Percentiles rank a stretch among this genome's conserved stretches.
These are phyloP conservation scores for Coccyzus lansbergi DNA, from an alignment of 2,797 vertebrate genomes.

Conservation along the genomic window DNA sequence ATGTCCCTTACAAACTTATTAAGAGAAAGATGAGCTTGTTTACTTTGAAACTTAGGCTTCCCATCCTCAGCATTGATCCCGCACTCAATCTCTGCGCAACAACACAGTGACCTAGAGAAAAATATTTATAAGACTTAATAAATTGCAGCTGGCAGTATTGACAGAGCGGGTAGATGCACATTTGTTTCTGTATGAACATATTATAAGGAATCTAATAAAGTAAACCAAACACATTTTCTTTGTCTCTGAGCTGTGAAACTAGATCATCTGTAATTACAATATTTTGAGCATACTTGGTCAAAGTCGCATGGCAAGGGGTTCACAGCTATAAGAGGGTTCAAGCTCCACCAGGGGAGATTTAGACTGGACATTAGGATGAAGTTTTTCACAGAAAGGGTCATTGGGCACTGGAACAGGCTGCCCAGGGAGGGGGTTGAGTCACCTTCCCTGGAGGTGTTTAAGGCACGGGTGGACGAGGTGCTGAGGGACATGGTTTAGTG, in stretches of 20 bases:
- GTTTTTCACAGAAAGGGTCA: too few relatives aligned
- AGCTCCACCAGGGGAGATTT: too few relatives aligned
- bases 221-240: conserved; percentile 57
- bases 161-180: conserved; percentile 14
- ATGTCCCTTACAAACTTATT: not conserved
- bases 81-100: not conserved
- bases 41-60: not conserved
- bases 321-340: too few relatives aligned
- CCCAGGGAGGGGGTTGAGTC: too few relatives aligned
- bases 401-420: too few relatives aligned
- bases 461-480: too few relatives aligned
- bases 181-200: not conserved
- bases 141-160: conserved; percentile 60
- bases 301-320: not conserved
- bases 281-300: not conserved
- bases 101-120: conserved; percentile 13
- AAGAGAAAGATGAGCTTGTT: not conserved
- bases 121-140: conserved; percentile 54
- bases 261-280: conserved; percentile 17
- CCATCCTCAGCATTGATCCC: conserved; percentile 11
- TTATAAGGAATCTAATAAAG: conserved; percentile 56
- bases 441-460: too few relatives aligned
- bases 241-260: conserved; percentile 55
- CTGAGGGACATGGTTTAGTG: too few relatives aligned
- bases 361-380: too few relatives aligned